These are phyloP conservation scores for Hyperoodon ampullatus DNA, from an alignment of 2,113 vertebrate species.

Conservation along the genomic window DNA sequence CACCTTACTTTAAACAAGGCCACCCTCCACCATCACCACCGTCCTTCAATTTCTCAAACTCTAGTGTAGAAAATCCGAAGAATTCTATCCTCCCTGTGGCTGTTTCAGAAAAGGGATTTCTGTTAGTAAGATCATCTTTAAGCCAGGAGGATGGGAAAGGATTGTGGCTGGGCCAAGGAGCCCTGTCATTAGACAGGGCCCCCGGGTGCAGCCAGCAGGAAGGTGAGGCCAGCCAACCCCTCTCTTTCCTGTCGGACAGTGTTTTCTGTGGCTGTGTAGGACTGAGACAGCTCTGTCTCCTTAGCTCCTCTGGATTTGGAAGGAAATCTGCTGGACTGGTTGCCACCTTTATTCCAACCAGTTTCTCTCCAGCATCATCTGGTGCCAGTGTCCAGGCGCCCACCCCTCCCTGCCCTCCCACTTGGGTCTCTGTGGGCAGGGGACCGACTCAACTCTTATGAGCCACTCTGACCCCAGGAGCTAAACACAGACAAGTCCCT, in stretches of 20 bases:
- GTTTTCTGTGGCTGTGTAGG: neutral
- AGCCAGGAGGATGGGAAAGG: neutral
- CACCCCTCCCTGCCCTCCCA: rapidly evolving
- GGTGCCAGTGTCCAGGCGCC: neutral
- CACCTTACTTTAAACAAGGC: neutral
- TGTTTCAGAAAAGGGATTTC: neutral
- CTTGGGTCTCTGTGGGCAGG: neutral
- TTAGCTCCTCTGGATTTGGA: neutral
- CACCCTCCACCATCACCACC: rapidly evolving
- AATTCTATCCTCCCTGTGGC: neutral
- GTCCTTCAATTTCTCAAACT: neutral
- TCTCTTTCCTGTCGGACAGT: neutral
- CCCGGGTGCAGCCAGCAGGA: neutral
- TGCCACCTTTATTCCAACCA: neutral
- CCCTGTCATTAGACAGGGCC: neutral
- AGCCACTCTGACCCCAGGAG: neutral
- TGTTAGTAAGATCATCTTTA: neutral
- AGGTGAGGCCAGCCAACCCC: rapidly evolving
- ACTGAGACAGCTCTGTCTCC: neutral
- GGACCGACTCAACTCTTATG: rapidly evolving
- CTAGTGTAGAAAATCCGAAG: neutral
- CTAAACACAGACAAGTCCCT: neutral
- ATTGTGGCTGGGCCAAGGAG: neutral
- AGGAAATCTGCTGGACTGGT: neutral
- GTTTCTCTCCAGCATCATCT: neutral